A percentile compares a stretch with the other conserved stretches of the same genome.
phyloP scores from a whole-genome alignment of 2,113 vertebrate genomes.

The Oxyura jamaicensis region DNA sequence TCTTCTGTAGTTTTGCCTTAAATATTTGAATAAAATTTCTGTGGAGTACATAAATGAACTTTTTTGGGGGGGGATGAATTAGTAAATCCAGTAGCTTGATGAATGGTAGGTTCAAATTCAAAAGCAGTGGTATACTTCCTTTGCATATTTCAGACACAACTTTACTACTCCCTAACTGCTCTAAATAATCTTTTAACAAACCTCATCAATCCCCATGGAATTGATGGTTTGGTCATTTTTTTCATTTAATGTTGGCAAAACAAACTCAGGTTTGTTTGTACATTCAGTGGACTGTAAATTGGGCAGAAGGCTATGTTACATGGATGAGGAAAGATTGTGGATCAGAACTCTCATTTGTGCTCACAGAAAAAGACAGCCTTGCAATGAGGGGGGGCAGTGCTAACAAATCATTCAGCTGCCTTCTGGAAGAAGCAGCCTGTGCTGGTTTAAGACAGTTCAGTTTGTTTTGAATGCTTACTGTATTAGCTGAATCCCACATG shows the following conservation, averaged over 20 bases:
- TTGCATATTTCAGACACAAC: not conserved
- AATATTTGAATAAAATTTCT: not conserved
- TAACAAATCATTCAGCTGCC: not conserved
- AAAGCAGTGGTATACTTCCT: not conserved
- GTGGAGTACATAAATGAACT: not conserved
- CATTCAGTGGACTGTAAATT: not conserved
- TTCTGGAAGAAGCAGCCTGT: not conserved
- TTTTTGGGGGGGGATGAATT: not conserved
- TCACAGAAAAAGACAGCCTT: not conserved
- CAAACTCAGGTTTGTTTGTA: not conserved
- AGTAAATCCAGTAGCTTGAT: not conserved
- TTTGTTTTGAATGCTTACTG: not conserved
- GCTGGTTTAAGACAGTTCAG: not conserved
- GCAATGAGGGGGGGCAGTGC: fast-evolving
- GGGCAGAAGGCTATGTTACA: not conserved
- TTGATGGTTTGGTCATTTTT: not conserved
- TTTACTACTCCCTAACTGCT: not conserved
- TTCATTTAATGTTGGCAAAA: not conserved
- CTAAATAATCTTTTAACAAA: not conserved
- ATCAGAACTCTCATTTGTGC: not conserved
- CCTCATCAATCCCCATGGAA: not conserved
- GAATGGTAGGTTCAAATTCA: not conserved
- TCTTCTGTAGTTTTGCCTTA: not conserved
- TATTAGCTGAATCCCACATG: not conserved
- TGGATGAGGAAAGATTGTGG: not conserved